Conservation (phyloP, 2,888 invertebrate species). For the Prosopocoilus inquinatus region DNA sequence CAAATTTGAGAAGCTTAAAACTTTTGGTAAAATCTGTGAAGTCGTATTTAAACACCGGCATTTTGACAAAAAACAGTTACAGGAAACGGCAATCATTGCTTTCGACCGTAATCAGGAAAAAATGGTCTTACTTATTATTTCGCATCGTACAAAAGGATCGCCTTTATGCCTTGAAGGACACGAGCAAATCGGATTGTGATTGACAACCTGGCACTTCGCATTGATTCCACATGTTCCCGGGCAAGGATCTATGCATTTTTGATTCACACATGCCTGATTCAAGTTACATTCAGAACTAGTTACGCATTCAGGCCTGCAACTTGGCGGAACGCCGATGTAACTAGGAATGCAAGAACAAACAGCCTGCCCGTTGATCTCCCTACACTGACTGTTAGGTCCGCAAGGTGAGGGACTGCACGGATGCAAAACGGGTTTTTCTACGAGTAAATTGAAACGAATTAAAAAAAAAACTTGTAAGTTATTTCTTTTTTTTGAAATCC, state of each 20-base stretch:
- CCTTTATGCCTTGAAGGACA: slow-evolving; percentile 57
- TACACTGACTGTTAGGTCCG: slow-evolving; percentile 58
- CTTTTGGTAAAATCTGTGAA: no score
- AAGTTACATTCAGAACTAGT: slow-evolving; percentile 58
- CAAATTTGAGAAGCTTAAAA: no score
- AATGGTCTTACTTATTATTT: slow-evolving; percentile 48
- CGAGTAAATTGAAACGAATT: neutral
- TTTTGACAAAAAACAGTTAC: no score
- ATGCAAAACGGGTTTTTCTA: slow-evolving; percentile 36
- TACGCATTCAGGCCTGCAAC: slow-evolving; percentile 60
- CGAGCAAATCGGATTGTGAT: slow-evolving; percentile 60
- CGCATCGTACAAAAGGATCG: slow-evolving; percentile 68
- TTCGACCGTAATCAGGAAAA: no score
- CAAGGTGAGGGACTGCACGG: slow-evolving; percentile 59
- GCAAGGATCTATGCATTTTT: slow-evolving; percentile 63
- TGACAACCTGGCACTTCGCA: slow-evolving; percentile 58
- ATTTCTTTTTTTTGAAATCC: neutral
- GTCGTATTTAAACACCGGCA: no score
- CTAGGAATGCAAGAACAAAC: slow-evolving; percentile 59
- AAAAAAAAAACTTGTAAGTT: neutral
- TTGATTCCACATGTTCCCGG: slow-evolving; percentile 57
- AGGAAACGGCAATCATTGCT: no score
- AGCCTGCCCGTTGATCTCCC: slow-evolving; percentile 54
- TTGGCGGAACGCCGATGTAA: slow-evolving; percentile 58
- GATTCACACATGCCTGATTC: slow-evolving; percentile 58